Conservation (phyloP, 2,113 vertebrate species). For the Phalacrocorax carbo region DNA sequence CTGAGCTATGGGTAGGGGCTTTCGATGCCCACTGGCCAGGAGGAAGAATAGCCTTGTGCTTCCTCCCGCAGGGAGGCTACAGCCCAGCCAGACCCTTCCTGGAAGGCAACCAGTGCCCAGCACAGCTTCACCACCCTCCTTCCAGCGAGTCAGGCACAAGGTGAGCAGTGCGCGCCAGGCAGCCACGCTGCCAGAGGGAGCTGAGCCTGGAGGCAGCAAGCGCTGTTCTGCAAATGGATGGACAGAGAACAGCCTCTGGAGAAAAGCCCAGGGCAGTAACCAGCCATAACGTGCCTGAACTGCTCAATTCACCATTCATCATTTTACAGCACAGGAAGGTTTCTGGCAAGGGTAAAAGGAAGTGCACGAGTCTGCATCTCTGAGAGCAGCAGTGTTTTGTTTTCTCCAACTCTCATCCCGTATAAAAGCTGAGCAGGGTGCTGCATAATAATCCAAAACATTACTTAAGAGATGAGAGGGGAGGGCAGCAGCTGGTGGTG, state of each 20-base stretch:
- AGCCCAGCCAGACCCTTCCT: not conserved
- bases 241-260: not conserved
- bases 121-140: too few relatives aligned
- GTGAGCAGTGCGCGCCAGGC: accelerated
- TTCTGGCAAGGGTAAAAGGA: not conserved
- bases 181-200: not conserved
- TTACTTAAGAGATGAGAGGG: not conserved
- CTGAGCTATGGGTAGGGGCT: accelerated
- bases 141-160: accelerated
- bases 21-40: accelerated
- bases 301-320: accelerated
- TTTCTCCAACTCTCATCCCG: not conserved
- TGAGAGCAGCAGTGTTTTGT: not conserved
- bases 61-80: accelerated
- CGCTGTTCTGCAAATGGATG: accelerated
- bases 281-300: accelerated
- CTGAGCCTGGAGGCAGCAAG: accelerated
- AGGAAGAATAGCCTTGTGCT: not conserved
- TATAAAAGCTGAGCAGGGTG: not conserved
- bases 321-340: too few relatives aligned
- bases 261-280: not conserved
- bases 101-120: not conserved
- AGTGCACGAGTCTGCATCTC: accelerated
- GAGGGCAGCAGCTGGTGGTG: not conserved
- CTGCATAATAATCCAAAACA: not conserved